A percentile compares a stretch with the other conserved stretches of the same genome.
Conservation (phyloP, 1,140 invertebrate genomes). For the Bombus pascuorum region DNA sequence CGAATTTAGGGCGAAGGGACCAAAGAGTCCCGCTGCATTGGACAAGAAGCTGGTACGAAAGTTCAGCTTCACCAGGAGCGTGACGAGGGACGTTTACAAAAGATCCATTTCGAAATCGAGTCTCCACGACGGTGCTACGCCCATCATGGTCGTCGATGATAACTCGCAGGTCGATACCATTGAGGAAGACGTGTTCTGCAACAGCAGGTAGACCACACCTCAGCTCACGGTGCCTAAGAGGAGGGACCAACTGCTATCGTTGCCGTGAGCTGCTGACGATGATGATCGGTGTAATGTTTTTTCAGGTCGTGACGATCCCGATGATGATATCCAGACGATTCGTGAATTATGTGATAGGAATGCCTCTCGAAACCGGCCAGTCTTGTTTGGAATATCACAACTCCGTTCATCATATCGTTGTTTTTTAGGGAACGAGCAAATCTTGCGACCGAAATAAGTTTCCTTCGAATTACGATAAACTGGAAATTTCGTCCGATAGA, state of each 20-base stretch:
- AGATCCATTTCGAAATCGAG: constrained; percentile 84
- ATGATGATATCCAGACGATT: constrained; percentile 60
- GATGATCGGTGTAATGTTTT: constrained; percentile 52
- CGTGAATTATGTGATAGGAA: constrained; percentile 51
- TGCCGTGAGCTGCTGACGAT: constrained; percentile 73
- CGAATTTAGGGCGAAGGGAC: constrained; percentile 76
- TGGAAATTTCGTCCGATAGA: neutral
- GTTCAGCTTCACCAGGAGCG: constrained; percentile 87
- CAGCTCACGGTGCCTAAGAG: constrained; percentile 75
- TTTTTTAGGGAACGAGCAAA: constrained; percentile 5
- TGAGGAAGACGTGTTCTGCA: constrained; percentile 79
- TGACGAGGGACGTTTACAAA: constrained; percentile 85
- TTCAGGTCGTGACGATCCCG: constrained; percentile 65
- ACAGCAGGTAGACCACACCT: constrained; percentile 78
- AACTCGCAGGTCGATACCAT: constrained; percentile 73
- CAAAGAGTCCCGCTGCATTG: constrained; percentile 82
- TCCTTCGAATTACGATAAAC: neutral
- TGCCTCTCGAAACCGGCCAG: constrained; percentile 39
- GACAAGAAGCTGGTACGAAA: constrained; percentile 84
- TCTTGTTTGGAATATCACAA: neutral
- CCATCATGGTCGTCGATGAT: constrained; percentile 85
- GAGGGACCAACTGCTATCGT: constrained; percentile 69
- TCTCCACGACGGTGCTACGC: constrained; percentile 86
- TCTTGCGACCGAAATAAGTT: neutral
- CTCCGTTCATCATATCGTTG: neutral